Percentiles rank a stretch among this genome's conserved stretches.
Conservation (phyloP, 2,113 vertebrate genomes). For the rat (Rattus norvegicus) region DNA sequence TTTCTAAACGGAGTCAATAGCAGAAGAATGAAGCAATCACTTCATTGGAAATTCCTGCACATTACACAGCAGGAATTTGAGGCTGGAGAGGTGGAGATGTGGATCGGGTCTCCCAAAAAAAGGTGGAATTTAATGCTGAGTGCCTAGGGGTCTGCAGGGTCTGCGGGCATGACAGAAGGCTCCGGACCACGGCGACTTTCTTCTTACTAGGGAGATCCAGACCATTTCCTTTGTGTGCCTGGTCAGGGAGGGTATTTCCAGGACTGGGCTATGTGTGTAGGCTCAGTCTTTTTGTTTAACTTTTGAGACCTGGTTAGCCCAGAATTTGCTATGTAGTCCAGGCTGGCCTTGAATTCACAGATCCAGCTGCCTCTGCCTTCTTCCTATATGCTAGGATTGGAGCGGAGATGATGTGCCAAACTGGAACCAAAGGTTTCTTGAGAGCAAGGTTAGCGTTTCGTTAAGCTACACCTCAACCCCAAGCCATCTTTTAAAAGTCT, state of each 20-base stretch:
- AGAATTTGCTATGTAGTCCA: neutral
- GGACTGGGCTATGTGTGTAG: neutral
- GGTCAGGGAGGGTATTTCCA: neutral
- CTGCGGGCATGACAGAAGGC: neutral
- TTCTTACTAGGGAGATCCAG: neutral
- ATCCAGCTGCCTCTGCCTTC: neutral
- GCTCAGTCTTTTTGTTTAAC: neutral
- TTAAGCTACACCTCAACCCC: neutral
- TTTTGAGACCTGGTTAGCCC: no score
- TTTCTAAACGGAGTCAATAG: neutral
- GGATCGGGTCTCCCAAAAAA: neutral
- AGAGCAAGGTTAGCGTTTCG: neutral
- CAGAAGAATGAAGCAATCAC: neutral
- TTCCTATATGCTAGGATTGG: neutral
- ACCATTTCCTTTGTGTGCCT: neutral
- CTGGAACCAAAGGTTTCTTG: neutral
- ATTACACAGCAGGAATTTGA: neutral
- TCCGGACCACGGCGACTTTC: neutral
- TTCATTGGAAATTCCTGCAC: neutral
- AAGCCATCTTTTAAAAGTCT: neutral
- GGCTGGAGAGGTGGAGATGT: rapidly evolving
- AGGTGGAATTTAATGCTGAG: neutral
- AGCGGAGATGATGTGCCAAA: neutral
- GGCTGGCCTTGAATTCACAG: neutral
- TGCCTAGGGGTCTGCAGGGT: neutral